Conservation (phyloP, 1,140 invertebrate genomes). For the Eumaeus atala region DNA sequence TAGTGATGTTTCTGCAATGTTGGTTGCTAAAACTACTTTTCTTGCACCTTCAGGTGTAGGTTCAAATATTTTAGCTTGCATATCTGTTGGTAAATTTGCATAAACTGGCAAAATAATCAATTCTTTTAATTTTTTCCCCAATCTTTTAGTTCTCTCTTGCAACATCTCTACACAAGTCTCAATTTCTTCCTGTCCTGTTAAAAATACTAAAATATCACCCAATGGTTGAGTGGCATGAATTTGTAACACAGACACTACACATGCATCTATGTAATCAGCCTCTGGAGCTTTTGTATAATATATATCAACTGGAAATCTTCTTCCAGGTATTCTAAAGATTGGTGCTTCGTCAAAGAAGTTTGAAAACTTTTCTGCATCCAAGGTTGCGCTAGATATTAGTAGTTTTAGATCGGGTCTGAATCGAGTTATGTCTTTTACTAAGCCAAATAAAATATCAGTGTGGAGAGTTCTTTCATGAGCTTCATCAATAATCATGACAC, state of each 20-base stretch:
- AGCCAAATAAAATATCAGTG: constrained; percentile 98
- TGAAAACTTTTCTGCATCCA: constrained; percentile 99
- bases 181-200: constrained; percentile 97
- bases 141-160: constrained; percentile 89
- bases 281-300: constrained; percentile 99
- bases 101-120: constrained; percentile 97
- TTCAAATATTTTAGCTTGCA: constrained; percentile 99
- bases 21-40: constrained; percentile 98
- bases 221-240: constrained; percentile 97
- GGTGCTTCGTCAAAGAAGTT: constrained; percentile 99
- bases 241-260: constrained; percentile 96
- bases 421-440: constrained; percentile 97
- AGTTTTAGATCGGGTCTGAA: constrained; percentile 97
- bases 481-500: constrained; percentile 99
- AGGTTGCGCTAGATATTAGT: constrained; percentile 97
- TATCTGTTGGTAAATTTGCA: constrained; percentile 97
- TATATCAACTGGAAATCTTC: constrained; percentile 93
- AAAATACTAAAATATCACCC: constrained; percentile 97
- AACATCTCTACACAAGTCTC: constrained; percentile 96
- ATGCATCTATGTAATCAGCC: constrained; percentile 98
- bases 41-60: constrained; percentile 95
- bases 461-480: constrained; percentile 98
- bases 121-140: constrained; percentile 95
- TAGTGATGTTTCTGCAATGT: constrained; percentile 99
- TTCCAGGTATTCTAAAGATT: constrained; percentile 96